A percentile compares a stretch with the other conserved stretches of the same genome.
Evolutionary conservation across 1,140 invertebrate species (phyloP).

Genomic region (Reticulitermes speratus): DNA sequence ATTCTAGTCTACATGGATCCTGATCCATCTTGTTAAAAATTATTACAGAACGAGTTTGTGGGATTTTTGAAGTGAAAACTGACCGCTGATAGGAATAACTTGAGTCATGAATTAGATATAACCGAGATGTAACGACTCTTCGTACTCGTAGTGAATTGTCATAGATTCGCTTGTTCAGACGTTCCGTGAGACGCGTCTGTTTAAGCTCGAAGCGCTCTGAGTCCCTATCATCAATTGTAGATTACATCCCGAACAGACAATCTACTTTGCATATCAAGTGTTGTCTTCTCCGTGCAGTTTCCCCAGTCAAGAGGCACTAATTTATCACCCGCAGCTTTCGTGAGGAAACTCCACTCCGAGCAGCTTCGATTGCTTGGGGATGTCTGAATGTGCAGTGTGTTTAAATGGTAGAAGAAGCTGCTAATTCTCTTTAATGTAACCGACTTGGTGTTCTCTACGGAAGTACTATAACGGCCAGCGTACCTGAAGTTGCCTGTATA

Average conservation of each 20-base stretch:
- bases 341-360: neutral
- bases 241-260: slow-evolving; percentile 10
- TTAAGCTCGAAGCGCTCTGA: neutral
- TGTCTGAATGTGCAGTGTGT: neutral
- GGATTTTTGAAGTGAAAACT: neutral
- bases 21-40: neutral
- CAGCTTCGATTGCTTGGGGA: neutral
- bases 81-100: neutral
- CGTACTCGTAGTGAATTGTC: neutral
- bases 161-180: neutral
- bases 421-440: no score
- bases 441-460: no score
- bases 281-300: neutral
- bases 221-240: neutral
- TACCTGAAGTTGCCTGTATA: no score
- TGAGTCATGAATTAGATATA: neutral
- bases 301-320: neutral
- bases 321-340: neutral
- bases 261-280: neutral
- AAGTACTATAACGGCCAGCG: no score
- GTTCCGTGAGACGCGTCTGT: neutral
- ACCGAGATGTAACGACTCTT: neutral
- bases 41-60: neutral
- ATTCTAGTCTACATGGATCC: neutral
- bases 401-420: neutral